These are phyloP conservation scores for Danio jaintianensis DNA, from an alignment of 2,797 vertebrate species.

Conservation along the genomic window DNA sequence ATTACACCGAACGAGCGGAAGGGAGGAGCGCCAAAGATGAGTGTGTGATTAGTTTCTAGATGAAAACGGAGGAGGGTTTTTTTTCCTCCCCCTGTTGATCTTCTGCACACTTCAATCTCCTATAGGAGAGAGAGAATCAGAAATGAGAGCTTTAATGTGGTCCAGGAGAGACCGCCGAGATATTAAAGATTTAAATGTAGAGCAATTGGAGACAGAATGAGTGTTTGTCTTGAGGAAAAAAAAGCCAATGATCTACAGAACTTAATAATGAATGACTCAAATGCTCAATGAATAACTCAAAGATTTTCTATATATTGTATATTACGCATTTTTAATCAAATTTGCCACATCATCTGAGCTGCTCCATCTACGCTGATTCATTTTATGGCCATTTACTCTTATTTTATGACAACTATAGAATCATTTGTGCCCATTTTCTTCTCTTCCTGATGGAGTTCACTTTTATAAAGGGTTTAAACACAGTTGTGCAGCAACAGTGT, in stretches of 20 bases:
- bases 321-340: not conserved
- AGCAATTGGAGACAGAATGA: not conserved
- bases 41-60: slow-evolving; percentile 21
- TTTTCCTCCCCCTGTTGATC: not conserved
- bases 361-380: not conserved
- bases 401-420: not conserved
- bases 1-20: not conserved
- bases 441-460: not conserved
- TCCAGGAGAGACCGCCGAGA: not conserved
- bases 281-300: not conserved
- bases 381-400: not conserved
- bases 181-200: not conserved
- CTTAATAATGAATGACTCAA: not conserved
- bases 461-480: no score
- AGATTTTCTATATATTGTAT: slow-evolving; percentile 1
- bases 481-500: no score
- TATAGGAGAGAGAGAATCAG: not conserved
- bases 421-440: not conserved
- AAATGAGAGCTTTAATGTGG: not conserved
- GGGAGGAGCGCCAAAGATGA: not conserved
- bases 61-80: not conserved
- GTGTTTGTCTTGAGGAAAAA: not conserved
- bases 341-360: slow-evolving; percentile 2
- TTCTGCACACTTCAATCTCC: not conserved
- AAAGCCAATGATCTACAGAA: not conserved